Base-by-base conservation (phyloP, 2,888 invertebrate species). In the Cordilura impudica region DNA sequence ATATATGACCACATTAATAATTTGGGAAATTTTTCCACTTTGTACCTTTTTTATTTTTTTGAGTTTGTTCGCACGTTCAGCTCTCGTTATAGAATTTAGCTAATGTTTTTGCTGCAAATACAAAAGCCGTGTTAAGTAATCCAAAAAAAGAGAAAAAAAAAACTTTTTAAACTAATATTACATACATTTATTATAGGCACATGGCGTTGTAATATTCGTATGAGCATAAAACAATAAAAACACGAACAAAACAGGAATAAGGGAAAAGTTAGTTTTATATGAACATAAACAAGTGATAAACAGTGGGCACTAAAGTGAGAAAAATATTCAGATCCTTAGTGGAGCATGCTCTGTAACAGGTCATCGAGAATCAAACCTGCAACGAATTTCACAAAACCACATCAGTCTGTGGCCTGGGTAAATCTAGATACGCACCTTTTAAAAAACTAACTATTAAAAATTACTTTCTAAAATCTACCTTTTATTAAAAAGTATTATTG, bases 1-100 rank as follows among this genome's bases (percentile, higher is more conserved):
- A 73, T 78, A 67, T 69, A 78, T 78, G 66, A 63, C 73, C 72
- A 67, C 77, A 78, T 78, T 78, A 78, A 78, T 73, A 73, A 78
- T 78, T 73, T 78, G 61, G 70, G 70, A 39, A 45, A 26, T 21
- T 54, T 63, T 63, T 26, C 14, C 58, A 54, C 69, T 49, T n/a
- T n/a, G n/a, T n/a, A n/a, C n/a, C n/a, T n/a, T n/a, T n/a, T n/a
- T n/a, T n/a, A n/a, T n/a, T n/a, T n/a, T 54, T 58, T 65, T 49
- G 73, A 56, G 51, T 58, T 73, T 39, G 73, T 58, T 69, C 54
- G 47, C 58, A 51, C n/a, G 8, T 54, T 8, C 5, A 51, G 21
- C 23, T 65, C 31, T 58, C 21, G 19, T 19, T 51, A 51, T 31
- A 58, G 63, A 51, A 47, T 51, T 26, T 26, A 49, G 54, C 21